Conservation (phyloP, 2,113 vertebrate species). For the Calonectris borealis region DNA sequence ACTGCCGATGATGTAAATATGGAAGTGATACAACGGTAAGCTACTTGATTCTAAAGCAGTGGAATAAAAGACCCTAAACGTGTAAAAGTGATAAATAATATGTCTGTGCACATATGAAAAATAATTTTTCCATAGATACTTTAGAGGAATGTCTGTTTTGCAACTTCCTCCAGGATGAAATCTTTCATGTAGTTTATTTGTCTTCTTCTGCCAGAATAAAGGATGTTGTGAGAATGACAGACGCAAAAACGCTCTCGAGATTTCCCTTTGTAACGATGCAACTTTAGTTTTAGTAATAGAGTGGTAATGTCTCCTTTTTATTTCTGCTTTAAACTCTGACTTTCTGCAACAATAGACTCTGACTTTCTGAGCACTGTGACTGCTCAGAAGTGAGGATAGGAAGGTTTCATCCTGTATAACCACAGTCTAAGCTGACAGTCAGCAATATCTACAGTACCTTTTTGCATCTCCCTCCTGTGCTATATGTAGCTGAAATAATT, state of each 20-base stretch:
- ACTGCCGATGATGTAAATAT: background rate
- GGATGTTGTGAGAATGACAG: rapidly evolving
- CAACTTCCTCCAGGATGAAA: background rate
- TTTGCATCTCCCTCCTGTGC: background rate
- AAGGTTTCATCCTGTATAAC: background rate
- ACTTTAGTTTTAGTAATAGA: background rate
- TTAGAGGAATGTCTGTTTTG: background rate
- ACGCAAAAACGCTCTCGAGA: background rate
- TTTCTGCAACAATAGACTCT: background rate
- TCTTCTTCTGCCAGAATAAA: background rate
- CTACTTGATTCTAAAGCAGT: background rate
- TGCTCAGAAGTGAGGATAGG: background rate
- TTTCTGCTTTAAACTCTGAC: background rate
- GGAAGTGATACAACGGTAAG: background rate
- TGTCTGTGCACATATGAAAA: background rate
- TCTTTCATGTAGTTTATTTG: background rate
- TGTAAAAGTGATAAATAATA: background rate
- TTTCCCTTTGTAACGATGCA: background rate
- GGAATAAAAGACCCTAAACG: background rate
- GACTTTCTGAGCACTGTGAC: background rate
- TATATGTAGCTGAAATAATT: background rate
- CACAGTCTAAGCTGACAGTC: background rate
- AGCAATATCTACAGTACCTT: background rate
- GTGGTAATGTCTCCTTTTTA: background rate
- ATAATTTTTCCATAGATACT: background rate